These are phyloP conservation scores for Hirundo rustica DNA, from an alignment of 2,797 vertebrate genomes.

Conservation along the genomic window DNA sequence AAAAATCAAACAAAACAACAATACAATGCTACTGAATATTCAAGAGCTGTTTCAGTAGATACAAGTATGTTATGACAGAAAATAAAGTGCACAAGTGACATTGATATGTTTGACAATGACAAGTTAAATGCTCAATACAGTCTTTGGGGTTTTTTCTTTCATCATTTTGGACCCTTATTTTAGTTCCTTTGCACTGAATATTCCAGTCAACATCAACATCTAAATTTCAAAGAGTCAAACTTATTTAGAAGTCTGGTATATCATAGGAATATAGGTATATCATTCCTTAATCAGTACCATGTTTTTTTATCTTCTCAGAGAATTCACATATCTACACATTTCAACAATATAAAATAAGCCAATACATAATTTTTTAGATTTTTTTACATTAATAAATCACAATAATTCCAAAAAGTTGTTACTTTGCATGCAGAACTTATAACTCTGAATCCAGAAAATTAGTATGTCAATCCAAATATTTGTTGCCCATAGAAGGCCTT, in stretches of 20 bases:
- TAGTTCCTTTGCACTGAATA: background rate
- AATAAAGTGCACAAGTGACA: background rate
- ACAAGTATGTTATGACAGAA: background rate
- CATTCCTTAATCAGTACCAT: background rate
- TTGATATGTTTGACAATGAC: background rate
- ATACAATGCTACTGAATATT: background rate
- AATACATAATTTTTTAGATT: fast-evolving
- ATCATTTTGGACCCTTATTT: background rate
- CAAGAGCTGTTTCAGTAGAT: background rate
- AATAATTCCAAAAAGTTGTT: background rate
- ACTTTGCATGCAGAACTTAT: background rate
- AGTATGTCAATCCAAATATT: background rate
- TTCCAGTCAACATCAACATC: background rate
- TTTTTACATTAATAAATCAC: background rate
- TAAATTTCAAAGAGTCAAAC: background rate
- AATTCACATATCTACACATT: background rate
- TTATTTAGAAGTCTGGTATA: background rate
- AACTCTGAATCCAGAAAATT: background rate
- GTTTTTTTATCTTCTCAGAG: background rate
- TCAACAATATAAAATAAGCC: background rate
- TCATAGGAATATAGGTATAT: background rate
- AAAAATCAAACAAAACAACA: background rate
- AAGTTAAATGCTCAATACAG: background rate
- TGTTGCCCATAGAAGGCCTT: background rate
- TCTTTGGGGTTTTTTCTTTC: no score